Base-by-base conservation (phyloP, 2,888 invertebrate genomes). In the Aspidiotus rigidus region DNA sequence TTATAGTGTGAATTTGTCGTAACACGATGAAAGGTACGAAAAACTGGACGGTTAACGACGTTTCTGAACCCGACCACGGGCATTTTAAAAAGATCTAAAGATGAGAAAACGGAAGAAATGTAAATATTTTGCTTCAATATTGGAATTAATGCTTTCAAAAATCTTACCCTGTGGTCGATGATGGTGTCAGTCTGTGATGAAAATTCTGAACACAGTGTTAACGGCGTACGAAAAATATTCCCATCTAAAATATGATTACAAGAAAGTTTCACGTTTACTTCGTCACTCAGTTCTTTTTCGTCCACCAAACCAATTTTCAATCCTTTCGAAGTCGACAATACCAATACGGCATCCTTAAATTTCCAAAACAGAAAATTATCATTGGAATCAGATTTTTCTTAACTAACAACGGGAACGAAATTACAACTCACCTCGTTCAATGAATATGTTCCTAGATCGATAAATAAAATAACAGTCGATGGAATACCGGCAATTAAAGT, bases 401-500 rank as follows among this genome's bases (percentile, higher is more conserved):
- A 13, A 49, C 10, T n/a, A 49, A 28, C 13, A 59, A 28, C 10
- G 13, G 16, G 16, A 56, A 56, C n/a, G n/a, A 16, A n/a, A 56
- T 56, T 2, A 7, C 78, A 76, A 64, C 81, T 79, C 77, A 88
- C 88, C 75, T 86, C 79, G 60, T 84, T 82, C 76, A 93, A 85
- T 71, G 81, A 82, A 70, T 86, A 85, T 78, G 91, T 92, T 3
- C 93, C 93, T 72, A 89, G 88, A 0, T 85, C 84, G 15, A 93
- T 83, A 56, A 86, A 84, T 66, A 93, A 76, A 73, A 86, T 84
- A 80, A 93, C 85, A 17, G 84, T 82, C 77, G 93, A 92, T 74
- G 87, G 85, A 72, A 92, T 81, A 0, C 93, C 93, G 0, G 91
- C 90, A 7, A 93, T 82, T 60, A 93, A 80, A 74, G 90, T 88